Conservation (phyloP, 2,113 vertebrate genomes). For the Stercorarius parasiticus region DNA sequence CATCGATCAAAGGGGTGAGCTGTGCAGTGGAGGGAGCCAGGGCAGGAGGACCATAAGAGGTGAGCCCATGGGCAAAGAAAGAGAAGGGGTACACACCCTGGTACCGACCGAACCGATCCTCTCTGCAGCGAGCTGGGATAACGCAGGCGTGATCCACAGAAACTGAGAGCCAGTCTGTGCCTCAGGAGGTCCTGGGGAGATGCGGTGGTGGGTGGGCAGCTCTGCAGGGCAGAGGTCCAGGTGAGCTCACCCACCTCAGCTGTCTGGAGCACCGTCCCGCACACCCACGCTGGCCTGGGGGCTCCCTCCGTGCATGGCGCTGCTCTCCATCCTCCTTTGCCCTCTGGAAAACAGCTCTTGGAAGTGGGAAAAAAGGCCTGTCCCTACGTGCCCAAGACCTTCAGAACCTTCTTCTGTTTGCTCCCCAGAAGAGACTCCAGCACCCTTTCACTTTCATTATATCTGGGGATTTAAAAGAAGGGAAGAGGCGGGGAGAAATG, state of each 20-base stretch:
- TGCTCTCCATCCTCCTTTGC: not conserved
- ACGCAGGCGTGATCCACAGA: not conserved
- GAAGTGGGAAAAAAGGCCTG: not conserved
- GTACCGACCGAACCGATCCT: fast-evolving
- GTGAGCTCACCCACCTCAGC: not conserved
- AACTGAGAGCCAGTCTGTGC: not conserved
- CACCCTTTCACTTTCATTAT: conserved; percentile 26
- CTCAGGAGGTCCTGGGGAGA: not conserved
- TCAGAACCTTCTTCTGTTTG: not conserved
- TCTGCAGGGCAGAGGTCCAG: not conserved
- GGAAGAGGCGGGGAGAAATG: not conserved
- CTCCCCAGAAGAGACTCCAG: fast-evolving
- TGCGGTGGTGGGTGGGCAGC: not conserved
- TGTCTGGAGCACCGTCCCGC: not conserved
- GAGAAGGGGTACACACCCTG: not conserved
- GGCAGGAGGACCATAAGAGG: not conserved
- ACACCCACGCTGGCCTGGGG: fast-evolving
- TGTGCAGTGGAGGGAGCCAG: not conserved
- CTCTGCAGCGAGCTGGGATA: fast-evolving
- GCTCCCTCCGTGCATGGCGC: fast-evolving
- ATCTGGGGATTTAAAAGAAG: not conserved
- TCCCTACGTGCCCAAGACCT: not conserved
- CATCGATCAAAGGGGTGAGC: not conserved
- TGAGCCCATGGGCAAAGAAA: not conserved
- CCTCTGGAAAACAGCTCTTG: not conserved